Conservation (phyloP, 2,888 invertebrate genomes). For the Synanthedon vespiformis region DNA sequence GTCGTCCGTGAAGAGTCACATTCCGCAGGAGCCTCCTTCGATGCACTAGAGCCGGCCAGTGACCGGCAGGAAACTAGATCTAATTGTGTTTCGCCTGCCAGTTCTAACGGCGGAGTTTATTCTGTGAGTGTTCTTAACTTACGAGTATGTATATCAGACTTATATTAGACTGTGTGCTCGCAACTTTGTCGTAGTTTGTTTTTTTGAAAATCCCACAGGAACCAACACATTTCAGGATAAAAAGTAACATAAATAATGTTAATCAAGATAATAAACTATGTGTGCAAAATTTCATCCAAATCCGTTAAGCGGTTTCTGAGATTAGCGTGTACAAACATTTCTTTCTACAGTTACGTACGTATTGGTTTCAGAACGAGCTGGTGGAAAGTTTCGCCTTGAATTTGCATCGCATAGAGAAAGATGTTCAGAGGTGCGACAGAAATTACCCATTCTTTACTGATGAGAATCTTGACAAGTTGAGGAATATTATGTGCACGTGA, state of each 20-base stretch:
- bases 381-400: slow-evolving; percentile 89
- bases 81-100: slow-evolving; percentile 86
- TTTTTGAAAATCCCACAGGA: too few species aligned
- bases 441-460: slow-evolving; percentile 93
- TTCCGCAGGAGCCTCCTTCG: slow-evolving; percentile 58
- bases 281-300: too few species aligned
- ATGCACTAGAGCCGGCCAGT: slow-evolving; percentile 56
- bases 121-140: slow-evolving; percentile 72
- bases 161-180: neutral
- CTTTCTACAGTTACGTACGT: neutral
- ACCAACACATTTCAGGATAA: too few species aligned
- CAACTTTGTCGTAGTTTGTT: too few species aligned
- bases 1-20: slow-evolving; percentile 73
- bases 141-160: too few species aligned
- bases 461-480: slow-evolving; percentile 89
- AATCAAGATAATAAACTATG: too few species aligned
- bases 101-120: slow-evolving; percentile 92
- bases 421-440: slow-evolving; percentile 94
- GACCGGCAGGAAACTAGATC: slow-evolving; percentile 62
- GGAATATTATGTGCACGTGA: slow-evolving; percentile 97
- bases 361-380: slow-evolving; percentile 78
- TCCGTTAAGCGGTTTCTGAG: too few species aligned
- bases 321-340: too few species aligned
- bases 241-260: too few species aligned
- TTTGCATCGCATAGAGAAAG: slow-evolving; percentile 95